Conservation (phyloP, 2,888 invertebrate genomes). For the Ceriagrion tenellum region DNA sequence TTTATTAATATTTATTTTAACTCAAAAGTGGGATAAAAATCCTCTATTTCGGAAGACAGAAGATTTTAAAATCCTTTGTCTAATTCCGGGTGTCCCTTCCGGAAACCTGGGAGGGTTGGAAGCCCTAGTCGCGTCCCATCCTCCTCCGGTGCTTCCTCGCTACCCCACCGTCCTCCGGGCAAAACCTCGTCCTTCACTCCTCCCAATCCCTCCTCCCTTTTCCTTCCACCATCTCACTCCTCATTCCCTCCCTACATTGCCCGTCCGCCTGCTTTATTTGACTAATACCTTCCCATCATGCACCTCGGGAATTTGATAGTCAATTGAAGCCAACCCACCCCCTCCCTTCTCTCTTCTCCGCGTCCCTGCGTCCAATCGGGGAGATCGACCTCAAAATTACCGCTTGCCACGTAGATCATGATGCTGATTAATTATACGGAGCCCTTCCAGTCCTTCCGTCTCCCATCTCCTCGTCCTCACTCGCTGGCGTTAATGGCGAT, state of each 20-base stretch:
- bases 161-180: not conserved
- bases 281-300: conserved; percentile 55
- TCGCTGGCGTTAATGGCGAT: not conserved
- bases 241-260: not conserved
- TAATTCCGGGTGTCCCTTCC: too few relatives aligned
- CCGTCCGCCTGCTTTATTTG: conserved; percentile 45
- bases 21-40: too few relatives aligned
- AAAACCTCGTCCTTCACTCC: not conserved
- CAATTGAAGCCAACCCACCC: conserved; percentile 29
- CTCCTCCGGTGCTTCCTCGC: not conserved
- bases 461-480: not conserved
- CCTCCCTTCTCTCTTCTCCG: not conserved
- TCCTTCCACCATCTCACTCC: not conserved
- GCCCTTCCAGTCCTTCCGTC: not conserved
- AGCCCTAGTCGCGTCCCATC: not conserved
- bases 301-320: conserved; percentile 61
- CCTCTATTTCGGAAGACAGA: too few relatives aligned
- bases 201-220: not conserved
- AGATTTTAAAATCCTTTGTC: too few relatives aligned
- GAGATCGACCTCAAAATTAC: conserved; percentile 55
- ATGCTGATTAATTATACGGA: conserved; percentile 60
- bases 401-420: conserved; percentile 47
- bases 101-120: too few relatives aligned
- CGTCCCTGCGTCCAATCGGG: conserved; percentile 40
- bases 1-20: too few relatives aligned